Evolutionary conservation across 2,113 vertebrate genomes (phyloP), one percentile per base, ranked within the genome.

Genomic region (Cromileptes altivelis): DNA sequence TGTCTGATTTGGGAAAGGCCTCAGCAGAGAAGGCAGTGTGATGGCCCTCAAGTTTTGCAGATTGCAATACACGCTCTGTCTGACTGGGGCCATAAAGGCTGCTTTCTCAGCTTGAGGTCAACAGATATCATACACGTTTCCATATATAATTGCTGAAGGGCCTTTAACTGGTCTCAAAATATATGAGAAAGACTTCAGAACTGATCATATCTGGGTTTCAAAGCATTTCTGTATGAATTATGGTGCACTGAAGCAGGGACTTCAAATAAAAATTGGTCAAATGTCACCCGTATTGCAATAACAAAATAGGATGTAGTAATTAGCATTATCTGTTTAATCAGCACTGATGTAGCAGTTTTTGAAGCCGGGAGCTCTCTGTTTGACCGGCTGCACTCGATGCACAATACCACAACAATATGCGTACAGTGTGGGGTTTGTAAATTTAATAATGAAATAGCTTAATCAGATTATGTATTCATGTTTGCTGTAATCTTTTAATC

Each of bases 401-500:
- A 42, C 47, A 53, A 23, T 17, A 50, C 1, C 23, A 56, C 52
- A 72, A 84, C 72, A 80, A 63, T 23, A 18, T 47, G 62, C 82
- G 62, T 52, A 50, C 52, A 78, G 50, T 49, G 69, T 57, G 63
- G 14, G 67, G 30, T 80, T 83, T 81, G 67, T 72, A 68, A 67
- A 84, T 80, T 3, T 61, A 82, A 84, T 85, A 78, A 90, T 78
- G 65, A 87, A 86, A 83, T 30, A 58, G 52, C 47, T 70, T 77
- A 81, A 90, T 92, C 85, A 88, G 87, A 90, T 93, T 82, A 86
- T 75, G 42, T 64, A 74, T 75, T 73, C 53, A 21, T 90, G 85
- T 85, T 69, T 25, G 33, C 33, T 85, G 78, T 89, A 90, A 92
- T 91, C 83, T 88, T 88, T 89, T 92, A 91, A 92, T 89, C 90